Evolutionary conservation across 2,888 invertebrate genomes (phyloP), one percentile per base, ranked within the genome.

Genomic region (Drosophila atroscutellata): DNA sequence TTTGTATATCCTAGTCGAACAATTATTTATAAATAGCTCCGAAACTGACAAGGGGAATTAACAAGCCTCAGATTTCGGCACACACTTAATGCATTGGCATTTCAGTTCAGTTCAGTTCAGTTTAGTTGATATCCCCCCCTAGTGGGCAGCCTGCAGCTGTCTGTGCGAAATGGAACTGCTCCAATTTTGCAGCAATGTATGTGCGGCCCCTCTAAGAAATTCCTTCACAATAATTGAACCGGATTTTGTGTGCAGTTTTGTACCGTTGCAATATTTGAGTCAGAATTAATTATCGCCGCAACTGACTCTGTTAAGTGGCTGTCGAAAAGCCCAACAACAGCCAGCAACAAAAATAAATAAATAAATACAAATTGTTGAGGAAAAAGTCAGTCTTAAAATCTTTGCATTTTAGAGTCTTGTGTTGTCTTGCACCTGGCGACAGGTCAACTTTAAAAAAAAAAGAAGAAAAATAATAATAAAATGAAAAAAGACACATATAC

Each of bases 41-140:
- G 60, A 81, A 83, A 81, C 84, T 81, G 85, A 85, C 85, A 85
- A 85, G 75, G 76, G 84, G 84, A 85, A 84, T 85, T 86, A 85
- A 85, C 84, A 81, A 82, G 84, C 85, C 82, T 84, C 71, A 81
- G 86, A 85, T 84, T 85, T 86, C 57, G 69, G 59, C 70, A 58
- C 69, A 68, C 18, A 64, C 51, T 37, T 58, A 52, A 58, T 61
- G 75, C 74, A 76, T 85, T 85, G 83, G 78, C 70, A 83, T 80
- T 65, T 58, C 30, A 62, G 57, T 45, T 62, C 30, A 55, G 47
- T 26, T 58, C 24, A 49, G 68, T 47, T 57, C 39, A 62, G 64
- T 58, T 55, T 11, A 66, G 54, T 56, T 28, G 39, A 20, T 42
- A 42, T 11, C 52, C 61, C 59, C 59, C 61, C 63, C 50, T 47